Percentiles rank a stretch among this genome's conserved stretches.
Conservation (phyloP, 2,797 vertebrate genomes). For the Calcarius lapponicus region DNA sequence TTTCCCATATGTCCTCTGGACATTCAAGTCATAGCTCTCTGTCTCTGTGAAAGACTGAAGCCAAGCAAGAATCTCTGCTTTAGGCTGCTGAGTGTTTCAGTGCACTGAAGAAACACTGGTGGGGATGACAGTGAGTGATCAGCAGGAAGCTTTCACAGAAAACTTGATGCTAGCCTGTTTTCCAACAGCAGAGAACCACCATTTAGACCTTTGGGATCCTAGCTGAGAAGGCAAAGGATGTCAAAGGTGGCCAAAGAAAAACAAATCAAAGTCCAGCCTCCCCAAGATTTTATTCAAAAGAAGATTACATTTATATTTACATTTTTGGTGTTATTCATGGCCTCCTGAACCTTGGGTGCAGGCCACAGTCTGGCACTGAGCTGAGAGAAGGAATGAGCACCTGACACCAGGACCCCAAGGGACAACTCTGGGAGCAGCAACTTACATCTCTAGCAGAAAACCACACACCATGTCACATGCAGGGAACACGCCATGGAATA, state of each 20-base stretch:
- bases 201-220: background rate
- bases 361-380: rapidly evolving
- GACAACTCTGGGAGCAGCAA: background rate
- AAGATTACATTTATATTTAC: background rate
- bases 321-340: background rate
- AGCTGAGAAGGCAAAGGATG: background rate
- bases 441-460: background rate
- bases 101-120: background rate
- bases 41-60: background rate
- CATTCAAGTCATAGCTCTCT: background rate
- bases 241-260: background rate
- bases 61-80: background rate
- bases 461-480: background rate
- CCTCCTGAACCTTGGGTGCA: background rate
- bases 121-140: background rate
- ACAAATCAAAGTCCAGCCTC: background rate
- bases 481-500: background rate
- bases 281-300: background rate
- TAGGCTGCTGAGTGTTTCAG: background rate
- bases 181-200: background rate
- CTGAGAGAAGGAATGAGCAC: background rate
- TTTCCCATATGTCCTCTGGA: background rate
- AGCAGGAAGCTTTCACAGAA: background rate
- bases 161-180: background rate
- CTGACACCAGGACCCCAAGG: background rate